These are phyloP conservation scores for Sitophilus oryzae DNA, from an alignment of 1,140 invertebrate genomes.

Conservation along the genomic window DNA sequence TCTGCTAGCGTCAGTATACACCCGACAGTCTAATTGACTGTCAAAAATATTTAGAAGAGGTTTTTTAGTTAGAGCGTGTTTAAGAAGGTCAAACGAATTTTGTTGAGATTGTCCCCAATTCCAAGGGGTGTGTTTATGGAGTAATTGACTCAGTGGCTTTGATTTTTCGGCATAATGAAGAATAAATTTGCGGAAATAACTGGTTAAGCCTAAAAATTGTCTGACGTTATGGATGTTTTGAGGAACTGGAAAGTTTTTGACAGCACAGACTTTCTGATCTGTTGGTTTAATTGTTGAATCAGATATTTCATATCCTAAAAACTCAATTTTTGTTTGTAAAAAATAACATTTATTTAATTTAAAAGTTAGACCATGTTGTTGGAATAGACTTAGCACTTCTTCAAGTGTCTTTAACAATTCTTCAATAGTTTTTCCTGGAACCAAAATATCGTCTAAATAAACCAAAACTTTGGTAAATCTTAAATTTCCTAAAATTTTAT, in stretches of 20 bases:
- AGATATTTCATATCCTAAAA: slow-evolving; percentile 5
- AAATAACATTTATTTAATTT: slow-evolving; percentile 35
- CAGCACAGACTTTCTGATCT: not conserved
- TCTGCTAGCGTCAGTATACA: too few relatives aligned
- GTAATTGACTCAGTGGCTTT: too few relatives aligned
- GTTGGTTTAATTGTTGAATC: not conserved
- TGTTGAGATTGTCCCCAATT: too few relatives aligned
- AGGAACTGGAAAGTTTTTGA: slow-evolving; percentile 2
- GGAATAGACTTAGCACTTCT: slow-evolving; percentile 31
- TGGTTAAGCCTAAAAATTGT: too few relatives aligned
- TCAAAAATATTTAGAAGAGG: too few relatives aligned
- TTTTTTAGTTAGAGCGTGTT: too few relatives aligned
- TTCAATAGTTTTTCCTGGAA: slow-evolving; percentile 21
- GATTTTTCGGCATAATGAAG: too few relatives aligned
- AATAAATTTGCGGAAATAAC: too few relatives aligned
- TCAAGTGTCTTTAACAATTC: not conserved
- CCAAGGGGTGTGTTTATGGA: not conserved
- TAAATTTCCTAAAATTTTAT: slow-evolving; percentile 10
- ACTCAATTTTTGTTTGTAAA: too few relatives aligned
- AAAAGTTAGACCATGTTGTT: not conserved
- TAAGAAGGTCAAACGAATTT: too few relatives aligned
- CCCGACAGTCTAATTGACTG: too few relatives aligned
- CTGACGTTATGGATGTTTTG: not conserved
- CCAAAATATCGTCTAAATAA: slow-evolving; percentile 37
- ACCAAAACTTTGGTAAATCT: slow-evolving; percentile 24